Conservation (phyloP, 2,888 invertebrate genomes). For the Octodonta nipae region DNA sequence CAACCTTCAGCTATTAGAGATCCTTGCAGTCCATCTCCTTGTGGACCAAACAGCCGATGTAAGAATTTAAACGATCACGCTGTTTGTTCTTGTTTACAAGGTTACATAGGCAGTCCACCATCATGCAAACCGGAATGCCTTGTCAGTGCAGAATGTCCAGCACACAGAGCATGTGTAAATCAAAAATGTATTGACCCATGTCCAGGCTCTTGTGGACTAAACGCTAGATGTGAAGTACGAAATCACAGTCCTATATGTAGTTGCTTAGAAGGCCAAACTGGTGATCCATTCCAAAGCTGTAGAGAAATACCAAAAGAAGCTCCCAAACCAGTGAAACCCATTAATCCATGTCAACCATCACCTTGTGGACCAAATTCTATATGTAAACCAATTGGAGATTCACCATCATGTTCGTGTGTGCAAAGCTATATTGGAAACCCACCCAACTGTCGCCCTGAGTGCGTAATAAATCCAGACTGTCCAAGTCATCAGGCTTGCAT, state of each 20-base stretch:
- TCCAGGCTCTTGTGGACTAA: conserved; percentile 41
- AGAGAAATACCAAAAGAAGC: conserved; percentile 41
- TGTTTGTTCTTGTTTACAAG: conserved; percentile 40
- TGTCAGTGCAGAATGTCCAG: conserved; percentile 40
- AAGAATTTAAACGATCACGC: conserved; percentile 38
- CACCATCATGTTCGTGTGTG: conserved; percentile 64
- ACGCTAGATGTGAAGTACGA: conserved; percentile 41
- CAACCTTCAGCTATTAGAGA: conserved; percentile 22
- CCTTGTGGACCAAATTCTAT: conserved; percentile 73
- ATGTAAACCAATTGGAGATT: conserved; percentile 51
- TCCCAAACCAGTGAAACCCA: conserved; percentile 28
- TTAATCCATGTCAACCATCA: conserved; percentile 58
- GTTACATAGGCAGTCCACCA: conserved; percentile 43
- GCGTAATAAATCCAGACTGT: conserved; percentile 70
- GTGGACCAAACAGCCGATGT: conserved; percentile 44
- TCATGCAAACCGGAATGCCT: conserved; percentile 42
- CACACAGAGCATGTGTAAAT: conserved; percentile 38
- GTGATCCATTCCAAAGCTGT: conserved; percentile 69
- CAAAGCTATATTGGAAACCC: conserved; percentile 64
- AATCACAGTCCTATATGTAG: conserved; percentile 43
- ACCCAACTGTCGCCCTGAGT: conserved; percentile 72
- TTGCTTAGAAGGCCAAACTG: conserved; percentile 46
- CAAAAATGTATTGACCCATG: conserved; percentile 46
- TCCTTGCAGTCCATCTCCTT: conserved; percentile 40
- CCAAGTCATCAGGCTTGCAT: conserved; percentile 64